Conservation (phyloP, 2,797 vertebrate species). For the Coendou prehensilis region DNA sequence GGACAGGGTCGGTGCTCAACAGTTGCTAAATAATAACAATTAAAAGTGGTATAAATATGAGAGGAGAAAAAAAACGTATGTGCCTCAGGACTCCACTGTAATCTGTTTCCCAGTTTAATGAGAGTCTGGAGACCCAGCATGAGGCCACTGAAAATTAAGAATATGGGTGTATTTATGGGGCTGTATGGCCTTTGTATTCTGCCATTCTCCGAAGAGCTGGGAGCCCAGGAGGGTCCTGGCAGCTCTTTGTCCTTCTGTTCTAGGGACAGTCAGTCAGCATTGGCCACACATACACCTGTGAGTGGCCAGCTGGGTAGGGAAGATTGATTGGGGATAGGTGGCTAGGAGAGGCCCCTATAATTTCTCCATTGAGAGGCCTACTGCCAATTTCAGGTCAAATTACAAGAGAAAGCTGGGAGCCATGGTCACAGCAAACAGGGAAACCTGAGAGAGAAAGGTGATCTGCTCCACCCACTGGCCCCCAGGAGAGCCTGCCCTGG, state of each 20-base stretch:
- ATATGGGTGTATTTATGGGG: conserved; percentile 3
- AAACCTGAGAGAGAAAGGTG: conserved; percentile 69
- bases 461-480: not conserved
- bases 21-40: conserved; percentile 68
- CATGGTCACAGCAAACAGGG: not conserved
- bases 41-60: conserved; percentile 55
- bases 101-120: conserved; percentile 6
- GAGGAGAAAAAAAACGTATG: conserved; percentile 59
- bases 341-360: not conserved
- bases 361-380: conserved; percentile 20
- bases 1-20: not conserved
- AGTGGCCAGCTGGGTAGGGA: not conserved
- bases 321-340: not conserved
- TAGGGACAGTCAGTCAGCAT: not conserved
- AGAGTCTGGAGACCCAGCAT: conserved; percentile 58
- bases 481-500: not conserved
- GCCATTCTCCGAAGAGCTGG: not conserved
- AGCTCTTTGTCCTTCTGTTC: not conserved
- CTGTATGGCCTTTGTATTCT: not conserved
- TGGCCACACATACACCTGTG: not conserved
- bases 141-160: conserved; percentile 76
- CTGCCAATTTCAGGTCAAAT: conserved; percentile 43
- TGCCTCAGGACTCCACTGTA: not conserved
- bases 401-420: conserved; percentile 54
- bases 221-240: not conserved